Conservation (phyloP, 2,797 vertebrate species). For the Oceanodroma leucorhoa region DNA sequence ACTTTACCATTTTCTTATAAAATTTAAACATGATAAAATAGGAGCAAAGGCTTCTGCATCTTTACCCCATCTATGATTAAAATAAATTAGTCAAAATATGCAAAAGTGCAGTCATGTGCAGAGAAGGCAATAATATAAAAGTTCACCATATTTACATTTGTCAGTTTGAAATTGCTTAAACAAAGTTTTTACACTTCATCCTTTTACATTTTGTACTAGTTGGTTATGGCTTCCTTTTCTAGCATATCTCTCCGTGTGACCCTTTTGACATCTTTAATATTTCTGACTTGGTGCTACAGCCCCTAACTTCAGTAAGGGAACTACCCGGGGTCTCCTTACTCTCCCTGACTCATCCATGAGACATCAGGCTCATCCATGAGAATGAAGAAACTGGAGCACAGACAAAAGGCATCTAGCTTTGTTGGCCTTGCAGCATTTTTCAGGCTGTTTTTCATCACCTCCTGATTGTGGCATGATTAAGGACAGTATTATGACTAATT, state of each 20-base stretch:
- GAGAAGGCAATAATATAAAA: neutral
- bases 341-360: neutral
- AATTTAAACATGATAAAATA: neutral
- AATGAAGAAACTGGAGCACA: neutral
- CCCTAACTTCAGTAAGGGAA: neutral
- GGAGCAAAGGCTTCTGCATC: neutral
- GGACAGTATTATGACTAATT: neutral
- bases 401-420: neutral
- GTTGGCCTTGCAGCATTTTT: neutral
- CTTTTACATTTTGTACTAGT: neutral
- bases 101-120: neutral
- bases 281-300: neutral
- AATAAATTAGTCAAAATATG: neutral
- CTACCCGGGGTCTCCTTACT: neutral
- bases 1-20: neutral
- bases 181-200: neutral
- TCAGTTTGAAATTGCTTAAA: neutral
- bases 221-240: neutral
- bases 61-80: neutral
- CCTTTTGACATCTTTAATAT: neutral
- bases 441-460: neutral
- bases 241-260: neutral
- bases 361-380: neutral
- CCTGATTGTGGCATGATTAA: neutral
- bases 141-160: neutral